These are phyloP conservation scores for Chirona hameri DNA, from an alignment of 2,888 invertebrate species.

Conservation along the genomic window DNA sequence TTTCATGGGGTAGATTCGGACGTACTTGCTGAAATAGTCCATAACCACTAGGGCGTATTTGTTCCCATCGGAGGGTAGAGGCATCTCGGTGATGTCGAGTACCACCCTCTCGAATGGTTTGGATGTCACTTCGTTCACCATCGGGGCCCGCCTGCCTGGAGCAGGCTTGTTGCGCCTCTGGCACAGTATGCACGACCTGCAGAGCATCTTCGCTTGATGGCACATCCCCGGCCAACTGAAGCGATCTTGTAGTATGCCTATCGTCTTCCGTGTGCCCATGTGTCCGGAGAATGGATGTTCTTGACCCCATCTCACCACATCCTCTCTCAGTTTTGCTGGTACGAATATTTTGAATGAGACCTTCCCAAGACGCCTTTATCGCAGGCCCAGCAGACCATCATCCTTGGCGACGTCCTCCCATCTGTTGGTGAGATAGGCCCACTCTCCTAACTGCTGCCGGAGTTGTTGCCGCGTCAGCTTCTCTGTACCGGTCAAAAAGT, in stretches of 20 bases:
- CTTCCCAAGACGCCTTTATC: neutral
- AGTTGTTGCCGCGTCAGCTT: neutral
- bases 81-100: neutral
- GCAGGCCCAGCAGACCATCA: neutral
- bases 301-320: neutral
- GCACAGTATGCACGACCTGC: neutral
- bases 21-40: neutral
- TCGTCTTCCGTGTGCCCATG: neutral
- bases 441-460: neutral
- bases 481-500: neutral
- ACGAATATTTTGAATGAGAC: neutral
- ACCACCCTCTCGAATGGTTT: neutral
- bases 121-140: neutral
- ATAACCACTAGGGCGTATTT: neutral
- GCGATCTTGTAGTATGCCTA: neutral
- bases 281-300: neutral
- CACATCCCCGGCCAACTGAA: neutral
- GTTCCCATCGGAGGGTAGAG: neutral
- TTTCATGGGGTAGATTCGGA: neutral
- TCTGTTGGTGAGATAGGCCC: neutral
- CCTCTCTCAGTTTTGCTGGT: neutral
- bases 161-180: neutral
- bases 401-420: neutral
- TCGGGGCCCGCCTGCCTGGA: neutral
- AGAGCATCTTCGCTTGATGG: neutral